Base-by-base conservation (phyloP, 1,140 invertebrate genomes). In the Dreissena rostriformis region DNA sequence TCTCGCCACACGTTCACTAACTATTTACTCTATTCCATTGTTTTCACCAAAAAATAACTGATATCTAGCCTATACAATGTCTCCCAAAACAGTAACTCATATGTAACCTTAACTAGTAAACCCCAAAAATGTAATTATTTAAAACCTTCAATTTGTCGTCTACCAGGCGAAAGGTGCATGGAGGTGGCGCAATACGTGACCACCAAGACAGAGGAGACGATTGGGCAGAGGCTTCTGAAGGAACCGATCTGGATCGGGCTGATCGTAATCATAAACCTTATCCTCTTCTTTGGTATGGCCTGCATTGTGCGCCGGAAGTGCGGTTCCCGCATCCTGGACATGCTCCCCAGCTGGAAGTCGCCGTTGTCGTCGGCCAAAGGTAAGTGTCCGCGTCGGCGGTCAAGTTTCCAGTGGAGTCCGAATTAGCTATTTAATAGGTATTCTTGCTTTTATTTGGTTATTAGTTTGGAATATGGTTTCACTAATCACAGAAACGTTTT, bases 201-300 rank as follows among this genome's bases (percentile, higher is more conserved):
- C 11, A 51, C 1, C 53, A 61, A 17, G 53, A 68, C 63, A 10
- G 63, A 22, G 8, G 51, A 77, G 12, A 85, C 78, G 22, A 76
- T 90, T 1, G 87, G 88, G 0, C 63, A 88, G 39, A 89, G 86
- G 19, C 68, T 91, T 12, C 72, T 91, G 39, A 85, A 86, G 15
- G 90, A 91, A 65, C 91, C 91, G 15, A 91, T 91, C 65, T 91
- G 90, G 91, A 89, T 91, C 39, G 91, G 91, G 14, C 86, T 91
- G 77, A 90, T 91, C 28, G 88, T 89, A 19, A 87, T 91, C 14
- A 66, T 91, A 2, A 86, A 72, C 53, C 80, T 91, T 7, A 57
- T 91, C 7, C 26, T 90, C 6, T 53, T 88, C 14, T 91, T 90
- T 73, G 88, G 87, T 26, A 55, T 89, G 12, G 71, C 88, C 14